Evolutionary conservation across 1,140 invertebrate genomes (phyloP).

Genomic region (Camponotus vicinus): DNA sequence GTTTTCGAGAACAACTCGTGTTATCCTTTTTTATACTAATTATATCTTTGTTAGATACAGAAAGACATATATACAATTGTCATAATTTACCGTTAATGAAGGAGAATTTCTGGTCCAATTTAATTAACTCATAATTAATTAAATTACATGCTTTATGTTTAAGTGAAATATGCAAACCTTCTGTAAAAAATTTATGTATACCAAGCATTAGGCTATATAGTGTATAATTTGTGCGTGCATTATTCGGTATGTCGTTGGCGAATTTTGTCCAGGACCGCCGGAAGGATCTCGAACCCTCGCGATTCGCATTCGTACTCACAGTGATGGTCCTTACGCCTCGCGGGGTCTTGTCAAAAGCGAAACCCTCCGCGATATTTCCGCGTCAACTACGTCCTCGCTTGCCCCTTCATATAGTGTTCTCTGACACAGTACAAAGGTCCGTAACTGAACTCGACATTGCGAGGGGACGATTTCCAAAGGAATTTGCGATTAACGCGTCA

Average conservation of each 20-base stretch:
- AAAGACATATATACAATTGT: too few relatives aligned
- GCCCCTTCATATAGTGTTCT: constrained; percentile 52
- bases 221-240: neutral
- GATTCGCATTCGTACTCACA: constrained; percentile 34
- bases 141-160: neutral
- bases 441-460: constrained; percentile 48
- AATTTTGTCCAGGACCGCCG: constrained; percentile 33
- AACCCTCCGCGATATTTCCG: constrained; percentile 73
- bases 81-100: neutral
- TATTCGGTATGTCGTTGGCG: neutral
- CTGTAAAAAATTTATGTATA: neutral
- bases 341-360: constrained; percentile 70
- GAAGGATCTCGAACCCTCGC: constrained; percentile 53
- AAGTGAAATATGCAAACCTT: neutral
- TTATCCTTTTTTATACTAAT: neutral
- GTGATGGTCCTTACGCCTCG: constrained; percentile 64
- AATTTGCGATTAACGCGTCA: constrained; percentile 66
- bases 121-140: neutral
- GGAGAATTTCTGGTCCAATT: neutral
- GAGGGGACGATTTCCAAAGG: constrained; percentile 64
- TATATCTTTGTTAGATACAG: neutral
- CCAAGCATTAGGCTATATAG: neutral
- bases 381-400: constrained; percentile 68
- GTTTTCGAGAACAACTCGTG: neutral
- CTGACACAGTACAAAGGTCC: constrained; percentile 50